A percentile compares a stretch with the other conserved stretches of the same genome.
phyloP scores from a whole-genome alignment of 2,113 vertebrate species.

The Heterocephalus glaber region DNA sequence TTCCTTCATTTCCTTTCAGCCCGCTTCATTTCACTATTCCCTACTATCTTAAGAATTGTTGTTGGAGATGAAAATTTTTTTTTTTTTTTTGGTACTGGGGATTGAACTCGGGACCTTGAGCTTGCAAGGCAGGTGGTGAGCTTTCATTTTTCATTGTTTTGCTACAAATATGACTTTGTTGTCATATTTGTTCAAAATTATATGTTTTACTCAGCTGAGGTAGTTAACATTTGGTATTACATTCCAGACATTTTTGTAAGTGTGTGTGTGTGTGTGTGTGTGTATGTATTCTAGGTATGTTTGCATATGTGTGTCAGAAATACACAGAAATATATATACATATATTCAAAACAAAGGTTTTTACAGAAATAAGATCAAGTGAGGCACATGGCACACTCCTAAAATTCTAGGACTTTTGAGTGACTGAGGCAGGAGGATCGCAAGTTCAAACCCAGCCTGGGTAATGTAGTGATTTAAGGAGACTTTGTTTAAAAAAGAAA shows the following conservation, averaged over 20 bases:
- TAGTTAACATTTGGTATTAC: slow-evolving; percentile 4
- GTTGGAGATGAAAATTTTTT: no score
- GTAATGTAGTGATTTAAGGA: neutral
- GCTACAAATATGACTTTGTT: no score
- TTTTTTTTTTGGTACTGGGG: no score
- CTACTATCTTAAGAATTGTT: neutral
- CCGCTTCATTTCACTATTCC: neutral
- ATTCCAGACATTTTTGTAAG: slow-evolving; percentile 35
- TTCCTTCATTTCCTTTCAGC: neutral
- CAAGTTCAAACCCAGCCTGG: neutral
- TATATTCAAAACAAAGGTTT: slow-evolving; percentile 9
- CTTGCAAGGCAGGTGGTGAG: no score
- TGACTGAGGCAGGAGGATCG: neutral
- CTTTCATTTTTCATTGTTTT: slow-evolving; percentile 42
- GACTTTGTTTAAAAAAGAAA: neutral
- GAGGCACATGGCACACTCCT: neutral
- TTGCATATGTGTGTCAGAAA: neutral
- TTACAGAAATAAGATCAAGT: neutral
- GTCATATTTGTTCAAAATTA: neutral
- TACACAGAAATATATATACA: neutral
- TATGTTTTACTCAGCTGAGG: neutral
- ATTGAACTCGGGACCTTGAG: no score
- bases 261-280: neutral
- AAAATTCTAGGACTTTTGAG: neutral
- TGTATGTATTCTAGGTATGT: neutral